A percentile compares a stretch with the other conserved stretches of the same genome.
Conservation (phyloP, 2,888 invertebrate genomes). For the Cataglyphis cursor region DNA sequence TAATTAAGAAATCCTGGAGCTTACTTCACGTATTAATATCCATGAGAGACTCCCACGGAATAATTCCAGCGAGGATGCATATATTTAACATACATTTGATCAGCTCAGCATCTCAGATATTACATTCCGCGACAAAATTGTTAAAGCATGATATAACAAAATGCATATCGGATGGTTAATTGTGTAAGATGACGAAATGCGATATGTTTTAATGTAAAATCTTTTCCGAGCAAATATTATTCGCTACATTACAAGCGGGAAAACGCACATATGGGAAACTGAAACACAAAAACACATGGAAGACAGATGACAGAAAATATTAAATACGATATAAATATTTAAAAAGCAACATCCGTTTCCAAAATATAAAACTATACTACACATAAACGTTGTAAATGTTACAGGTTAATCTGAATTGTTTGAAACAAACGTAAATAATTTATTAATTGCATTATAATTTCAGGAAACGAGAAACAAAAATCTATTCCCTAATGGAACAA, state of each 20-base stretch:
- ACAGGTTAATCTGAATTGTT: neutral
- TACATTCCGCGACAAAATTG: conserved; percentile 56
- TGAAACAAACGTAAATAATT: neutral
- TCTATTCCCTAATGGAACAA: conserved; percentile 32
- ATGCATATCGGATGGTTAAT: neutral
- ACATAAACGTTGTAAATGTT: neutral
- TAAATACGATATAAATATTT: neutral
- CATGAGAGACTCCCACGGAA: conserved; percentile 20
- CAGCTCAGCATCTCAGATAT: conserved; percentile 42
- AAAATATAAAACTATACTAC: neutral
- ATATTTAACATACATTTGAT: neutral
- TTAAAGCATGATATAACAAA: conserved; percentile 27
- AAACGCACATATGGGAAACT: neutral
- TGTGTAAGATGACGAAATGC: neutral
- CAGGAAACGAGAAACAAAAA: neutral
- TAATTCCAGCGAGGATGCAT: conserved; percentile 45
- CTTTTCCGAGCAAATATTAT: neutral
- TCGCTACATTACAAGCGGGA: neutral
- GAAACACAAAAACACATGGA: conserved; percentile 21
- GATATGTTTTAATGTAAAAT: conserved; percentile 20
- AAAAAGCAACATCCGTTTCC: neutral
- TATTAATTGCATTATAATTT: conserved; percentile 10
- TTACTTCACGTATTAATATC: conserved; percentile 60
- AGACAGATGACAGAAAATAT: conserved; percentile 22
- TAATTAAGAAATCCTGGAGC: conserved; percentile 73